These are phyloP conservation scores for Telmatherina bonti DNA, from an alignment of 2,797 vertebrate genomes.

Conservation along the genomic window DNA sequence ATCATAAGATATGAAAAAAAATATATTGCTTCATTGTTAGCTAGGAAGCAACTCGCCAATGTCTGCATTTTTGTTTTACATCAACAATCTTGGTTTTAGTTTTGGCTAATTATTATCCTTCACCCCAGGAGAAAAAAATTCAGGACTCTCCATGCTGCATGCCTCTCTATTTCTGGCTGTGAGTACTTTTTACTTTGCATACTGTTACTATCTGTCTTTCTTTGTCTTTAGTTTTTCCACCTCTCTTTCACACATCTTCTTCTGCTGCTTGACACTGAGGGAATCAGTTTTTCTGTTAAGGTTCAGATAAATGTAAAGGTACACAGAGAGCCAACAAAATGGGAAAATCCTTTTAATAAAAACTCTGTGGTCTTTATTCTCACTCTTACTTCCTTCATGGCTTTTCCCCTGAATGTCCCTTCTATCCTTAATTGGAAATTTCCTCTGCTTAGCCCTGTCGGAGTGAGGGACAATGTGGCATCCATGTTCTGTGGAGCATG, in stretches of 20 bases:
- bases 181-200: conserved; percentile 45
- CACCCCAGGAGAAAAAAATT: conserved; percentile 54
- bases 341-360: conserved; percentile 50
- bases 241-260: conserved; percentile 24
- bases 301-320: conserved; percentile 64
- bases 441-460: conserved; percentile 76
- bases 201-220: conserved; percentile 27
- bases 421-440: conserved; percentile 83
- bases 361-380: conserved; percentile 47
- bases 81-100: conserved; percentile 46
- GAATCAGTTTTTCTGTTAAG: conserved; percentile 68
- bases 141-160: conserved; percentile 43
- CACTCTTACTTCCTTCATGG: conserved; percentile 43
- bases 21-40: conserved; percentile 47
- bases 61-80: conserved; percentile 39
- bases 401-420: conserved; percentile 74
- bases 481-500: conserved; percentile 83
- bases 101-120: conserved; percentile 60
- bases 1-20: conserved; percentile 27
- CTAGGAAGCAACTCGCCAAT: conserved; percentile 23
- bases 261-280: conserved; percentile 43
- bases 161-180: conserved; percentile 50
- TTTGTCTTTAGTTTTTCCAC: conserved; percentile 28
- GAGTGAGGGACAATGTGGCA: conserved; percentile 76
- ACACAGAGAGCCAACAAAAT: conserved; percentile 59